Conservation (phyloP, 2,888 invertebrate genomes). For the Athalia rosae region DNA sequence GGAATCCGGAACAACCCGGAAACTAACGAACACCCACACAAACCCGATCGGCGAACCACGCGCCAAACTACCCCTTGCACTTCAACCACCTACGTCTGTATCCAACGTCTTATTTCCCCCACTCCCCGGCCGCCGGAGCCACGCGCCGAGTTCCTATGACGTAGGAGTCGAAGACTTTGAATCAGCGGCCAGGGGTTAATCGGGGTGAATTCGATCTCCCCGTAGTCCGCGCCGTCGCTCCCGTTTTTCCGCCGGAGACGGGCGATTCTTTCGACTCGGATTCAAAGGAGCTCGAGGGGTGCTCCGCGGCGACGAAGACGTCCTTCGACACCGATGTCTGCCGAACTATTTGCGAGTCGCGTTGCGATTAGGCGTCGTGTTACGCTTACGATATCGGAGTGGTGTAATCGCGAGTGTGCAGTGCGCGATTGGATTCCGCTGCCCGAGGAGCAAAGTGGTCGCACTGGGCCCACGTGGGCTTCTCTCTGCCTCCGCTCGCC, state of each 20-base stretch:
- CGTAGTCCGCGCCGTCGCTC: background rate
- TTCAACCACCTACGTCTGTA: constrained; percentile 22
- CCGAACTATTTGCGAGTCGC: constrained; percentile 1
- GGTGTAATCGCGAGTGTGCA: background rate
- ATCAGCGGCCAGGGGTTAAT: background rate
- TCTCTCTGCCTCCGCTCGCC: constrained; percentile 49
- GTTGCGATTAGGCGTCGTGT: too few species aligned
- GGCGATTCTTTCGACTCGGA: background rate
- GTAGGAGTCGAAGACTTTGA: constrained; percentile 29
- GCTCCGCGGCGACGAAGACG: too few species aligned
- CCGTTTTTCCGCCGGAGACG: background rate
- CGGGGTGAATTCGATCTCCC: constrained; percentile 13
- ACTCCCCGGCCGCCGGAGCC: constrained; percentile 45
- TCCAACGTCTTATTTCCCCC: constrained; percentile 28
- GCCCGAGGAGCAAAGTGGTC: constrained; percentile 48
- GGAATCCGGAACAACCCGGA: constrained; percentile 71
- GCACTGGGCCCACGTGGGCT: constrained; percentile 64
- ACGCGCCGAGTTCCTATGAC: constrained; percentile 11
- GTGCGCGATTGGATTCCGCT: constrained; percentile 1
- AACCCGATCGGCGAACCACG: background rate
- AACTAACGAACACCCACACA: constrained; percentile 67
- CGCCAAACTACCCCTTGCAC: constrained; percentile 65
- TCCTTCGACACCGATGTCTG: too few species aligned
- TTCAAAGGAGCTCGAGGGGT: background rate
- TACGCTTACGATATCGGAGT: background rate